Percentiles rank a stretch among this genome's conserved stretches.
These are phyloP conservation scores for Pegoplata infirma DNA, from an alignment of 2,888 invertebrate species.

Conservation along the genomic window DNA sequence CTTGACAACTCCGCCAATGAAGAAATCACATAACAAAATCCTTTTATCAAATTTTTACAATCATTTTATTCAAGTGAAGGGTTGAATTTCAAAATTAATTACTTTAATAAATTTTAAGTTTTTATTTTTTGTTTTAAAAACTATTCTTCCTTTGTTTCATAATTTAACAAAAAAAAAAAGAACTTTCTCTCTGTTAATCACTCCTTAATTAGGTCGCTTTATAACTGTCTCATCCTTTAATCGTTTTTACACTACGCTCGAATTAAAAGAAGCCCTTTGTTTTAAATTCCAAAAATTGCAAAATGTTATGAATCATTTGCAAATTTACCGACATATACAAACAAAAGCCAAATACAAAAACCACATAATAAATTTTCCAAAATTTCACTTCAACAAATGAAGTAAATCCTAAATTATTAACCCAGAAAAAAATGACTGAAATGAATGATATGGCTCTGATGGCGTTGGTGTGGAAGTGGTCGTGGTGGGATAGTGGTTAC, in stretches of 20 bases:
- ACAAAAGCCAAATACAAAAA: constrained; percentile 15
- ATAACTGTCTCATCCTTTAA: constrained; percentile 35
- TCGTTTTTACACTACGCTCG: constrained; percentile 1
- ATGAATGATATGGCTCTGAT: constrained; percentile 38
- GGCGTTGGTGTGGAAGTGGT: constrained; percentile 10
- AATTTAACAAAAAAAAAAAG: too few relatives aligned
- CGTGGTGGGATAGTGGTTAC: neutral
- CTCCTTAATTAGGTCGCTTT: constrained; percentile 41
- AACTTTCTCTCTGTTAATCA: constrained; percentile 55
- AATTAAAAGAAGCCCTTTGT: constrained; percentile 30
- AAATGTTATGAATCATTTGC: constrained; percentile 42
- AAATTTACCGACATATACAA: too few relatives aligned
- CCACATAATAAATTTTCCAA: constrained; percentile 39
- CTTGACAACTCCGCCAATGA: too few relatives aligned
- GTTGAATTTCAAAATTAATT: too few relatives aligned
- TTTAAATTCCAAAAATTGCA: constrained; percentile 23
- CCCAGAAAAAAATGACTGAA: constrained; percentile 28
- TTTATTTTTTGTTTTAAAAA: too few relatives aligned
- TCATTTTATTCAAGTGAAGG: too few relatives aligned
- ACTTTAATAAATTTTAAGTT: too few relatives aligned
- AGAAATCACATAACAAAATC: too few relatives aligned
- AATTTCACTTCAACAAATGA: constrained; percentile 14
- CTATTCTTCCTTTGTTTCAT: too few relatives aligned
- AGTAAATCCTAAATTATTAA: constrained; percentile 45
- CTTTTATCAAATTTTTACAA: too few relatives aligned